These are phyloP conservation scores for Reticulitermes lucifugus DNA, from an alignment of 2,888 invertebrate species.

Conservation along the genomic window DNA sequence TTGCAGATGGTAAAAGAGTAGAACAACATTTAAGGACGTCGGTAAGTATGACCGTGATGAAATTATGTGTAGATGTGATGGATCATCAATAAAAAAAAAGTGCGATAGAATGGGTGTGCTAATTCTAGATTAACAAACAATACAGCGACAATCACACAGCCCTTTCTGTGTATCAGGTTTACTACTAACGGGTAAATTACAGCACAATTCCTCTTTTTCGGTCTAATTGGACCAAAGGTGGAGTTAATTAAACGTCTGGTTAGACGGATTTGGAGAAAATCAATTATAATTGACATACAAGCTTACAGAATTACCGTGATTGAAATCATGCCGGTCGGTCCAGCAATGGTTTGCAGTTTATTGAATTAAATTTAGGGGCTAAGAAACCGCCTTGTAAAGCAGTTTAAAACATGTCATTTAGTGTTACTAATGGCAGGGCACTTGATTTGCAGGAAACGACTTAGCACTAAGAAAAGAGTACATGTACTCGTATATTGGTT, in stretches of 20 bases:
- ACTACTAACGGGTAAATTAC: not conserved
- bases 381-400: no score
- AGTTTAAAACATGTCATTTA: no score
- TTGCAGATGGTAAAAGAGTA: no score
- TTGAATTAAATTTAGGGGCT: no score
- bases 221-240: not conserved
- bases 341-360: no score
- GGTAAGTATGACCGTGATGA: no score
- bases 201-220: not conserved
- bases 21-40: no score
- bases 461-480: no score
- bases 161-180: not conserved
- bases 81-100: not conserved
- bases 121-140: conserved; percentile 10
- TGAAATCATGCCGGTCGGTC: not conserved
- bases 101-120: not conserved
- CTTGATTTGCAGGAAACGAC: no score
- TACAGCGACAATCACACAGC: not conserved
- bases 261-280: not conserved
- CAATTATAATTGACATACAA: not conserved
- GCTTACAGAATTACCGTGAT: not conserved
- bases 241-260: not conserved
- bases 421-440: no score
- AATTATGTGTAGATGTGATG: not conserved
- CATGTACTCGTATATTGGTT: no score